Conservation (phyloP, 2,113 vertebrate species). For the Saimiri boliviensis region DNA sequence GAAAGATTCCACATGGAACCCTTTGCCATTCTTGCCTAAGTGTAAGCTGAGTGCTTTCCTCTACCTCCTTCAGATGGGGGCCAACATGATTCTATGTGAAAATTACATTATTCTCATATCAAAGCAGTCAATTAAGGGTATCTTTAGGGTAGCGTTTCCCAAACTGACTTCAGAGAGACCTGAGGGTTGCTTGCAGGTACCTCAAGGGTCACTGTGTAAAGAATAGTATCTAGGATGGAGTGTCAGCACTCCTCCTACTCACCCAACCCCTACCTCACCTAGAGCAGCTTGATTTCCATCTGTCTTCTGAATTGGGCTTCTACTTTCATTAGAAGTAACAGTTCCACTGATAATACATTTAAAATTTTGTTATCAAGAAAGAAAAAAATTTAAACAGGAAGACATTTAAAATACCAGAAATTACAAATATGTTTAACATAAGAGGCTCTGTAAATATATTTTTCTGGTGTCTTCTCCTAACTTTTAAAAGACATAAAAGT, state of each 20-base stretch:
- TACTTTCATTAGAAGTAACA: not conserved
- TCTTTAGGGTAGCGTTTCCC: not conserved
- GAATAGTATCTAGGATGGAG: not conserved
- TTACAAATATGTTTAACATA: not conserved
- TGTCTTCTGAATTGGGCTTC: not conserved
- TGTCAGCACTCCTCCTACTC: too few species aligned
- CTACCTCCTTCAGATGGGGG: not conserved
- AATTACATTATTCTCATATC: not conserved
- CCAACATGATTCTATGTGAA: not conserved
- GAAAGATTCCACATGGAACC: not conserved
- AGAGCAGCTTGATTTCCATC: not conserved
- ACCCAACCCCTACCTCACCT: rapidly evolving
- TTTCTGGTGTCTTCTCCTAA: not conserved
- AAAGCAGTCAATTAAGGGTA: not conserved
- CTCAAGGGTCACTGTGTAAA: not conserved
- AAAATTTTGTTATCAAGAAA: not conserved
- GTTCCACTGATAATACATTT: not conserved
- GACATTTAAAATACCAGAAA: not conserved
- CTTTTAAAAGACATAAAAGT: not conserved
- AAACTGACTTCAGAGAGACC: not conserved
- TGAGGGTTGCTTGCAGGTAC: not conserved
- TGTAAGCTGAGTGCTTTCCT: not conserved
- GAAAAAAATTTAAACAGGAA: not conserved
- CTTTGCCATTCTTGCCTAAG: not conserved
- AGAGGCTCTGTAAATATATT: not conserved